Percentiles rank a stretch among this genome's conserved stretches.
Evolutionary conservation across 2,113 vertebrate species (phyloP).

Genomic region (Gopherus evgoodei): DNA sequence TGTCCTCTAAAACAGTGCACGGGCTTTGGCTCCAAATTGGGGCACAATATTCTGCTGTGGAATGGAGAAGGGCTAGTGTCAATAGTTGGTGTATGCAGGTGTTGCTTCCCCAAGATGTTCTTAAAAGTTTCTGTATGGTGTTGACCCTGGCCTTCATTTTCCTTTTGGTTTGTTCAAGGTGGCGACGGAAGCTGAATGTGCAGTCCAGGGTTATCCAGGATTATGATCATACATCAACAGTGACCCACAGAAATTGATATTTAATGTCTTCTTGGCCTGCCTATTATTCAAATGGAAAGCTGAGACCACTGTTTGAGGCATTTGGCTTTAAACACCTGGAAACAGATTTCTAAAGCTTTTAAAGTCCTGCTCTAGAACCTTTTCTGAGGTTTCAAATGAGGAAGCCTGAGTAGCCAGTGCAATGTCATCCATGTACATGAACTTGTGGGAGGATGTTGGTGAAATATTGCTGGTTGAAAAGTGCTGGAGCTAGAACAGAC

Average conservation of each 20-base stretch:
- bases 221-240: neutral
- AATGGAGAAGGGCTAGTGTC: too few species aligned
- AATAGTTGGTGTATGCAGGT: too few species aligned
- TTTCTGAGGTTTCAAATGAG: neutral
- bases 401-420: neutral
- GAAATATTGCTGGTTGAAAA: neutral
- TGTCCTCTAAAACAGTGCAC: too few species aligned
- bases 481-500: neutral
- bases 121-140: neutral
- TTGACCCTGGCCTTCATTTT: neutral
- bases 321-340: neutral
- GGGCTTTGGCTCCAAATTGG: too few species aligned
- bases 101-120: neutral
- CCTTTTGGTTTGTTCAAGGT: neutral
- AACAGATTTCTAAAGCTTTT: neutral
- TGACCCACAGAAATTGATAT: neutral
- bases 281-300: neutral
- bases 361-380: neutral
- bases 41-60: too few species aligned
- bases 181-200: neutral
- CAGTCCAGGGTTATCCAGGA: neutral
- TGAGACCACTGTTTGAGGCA: neutral
- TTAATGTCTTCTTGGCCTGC: neutral
- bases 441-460: neutral
- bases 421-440: neutral